Conservation (phyloP, 2,888 invertebrate species). For the Eupelmus urozonus region DNA sequence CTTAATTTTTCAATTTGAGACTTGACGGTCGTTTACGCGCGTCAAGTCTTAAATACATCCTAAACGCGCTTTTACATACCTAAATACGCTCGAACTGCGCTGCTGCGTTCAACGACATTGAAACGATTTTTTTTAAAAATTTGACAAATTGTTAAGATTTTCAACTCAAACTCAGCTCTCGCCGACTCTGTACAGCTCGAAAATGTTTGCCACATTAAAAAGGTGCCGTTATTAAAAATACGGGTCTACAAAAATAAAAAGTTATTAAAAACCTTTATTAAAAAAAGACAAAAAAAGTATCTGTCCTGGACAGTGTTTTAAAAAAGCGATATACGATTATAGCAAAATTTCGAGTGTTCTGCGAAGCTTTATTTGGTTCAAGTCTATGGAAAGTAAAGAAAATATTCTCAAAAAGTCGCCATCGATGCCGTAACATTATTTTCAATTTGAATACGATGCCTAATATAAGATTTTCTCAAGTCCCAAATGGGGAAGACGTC, state of each 20-base stretch:
- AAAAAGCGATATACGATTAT: not conserved
- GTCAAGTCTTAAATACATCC: constrained; percentile 38
- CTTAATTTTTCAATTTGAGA: constrained; percentile 37
- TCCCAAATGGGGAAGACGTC: constrained; percentile 48
- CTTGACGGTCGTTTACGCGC: constrained; percentile 22
- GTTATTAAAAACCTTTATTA: constrained; percentile 38
- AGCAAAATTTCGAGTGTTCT: constrained; percentile 33
- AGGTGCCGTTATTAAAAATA: constrained; percentile 19
- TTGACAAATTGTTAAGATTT: constrained; percentile 17
- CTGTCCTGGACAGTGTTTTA: constrained; percentile 11
- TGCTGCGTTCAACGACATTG: constrained; percentile 36
- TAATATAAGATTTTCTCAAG: constrained; percentile 39
- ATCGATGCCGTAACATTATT: constrained; percentile 14
- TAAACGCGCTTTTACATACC: constrained; percentile 39
- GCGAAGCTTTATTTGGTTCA: constrained; percentile 33
- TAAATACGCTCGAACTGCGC: constrained; percentile 35
- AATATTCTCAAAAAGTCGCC: constrained; percentile 35
- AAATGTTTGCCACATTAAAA: constrained; percentile 32
- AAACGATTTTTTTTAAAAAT: constrained; percentile 13
- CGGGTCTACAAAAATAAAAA: constrained; percentile 44
- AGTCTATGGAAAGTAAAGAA: constrained; percentile 33
- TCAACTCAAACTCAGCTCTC: constrained; percentile 36
- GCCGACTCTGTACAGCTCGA: constrained; percentile 12
- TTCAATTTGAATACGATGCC: constrained; percentile 8
- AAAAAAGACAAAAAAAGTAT: constrained; percentile 39